phyloP scores from a whole-genome alignment of 2,797 vertebrate species.

The Coluber constrictor region DNA sequence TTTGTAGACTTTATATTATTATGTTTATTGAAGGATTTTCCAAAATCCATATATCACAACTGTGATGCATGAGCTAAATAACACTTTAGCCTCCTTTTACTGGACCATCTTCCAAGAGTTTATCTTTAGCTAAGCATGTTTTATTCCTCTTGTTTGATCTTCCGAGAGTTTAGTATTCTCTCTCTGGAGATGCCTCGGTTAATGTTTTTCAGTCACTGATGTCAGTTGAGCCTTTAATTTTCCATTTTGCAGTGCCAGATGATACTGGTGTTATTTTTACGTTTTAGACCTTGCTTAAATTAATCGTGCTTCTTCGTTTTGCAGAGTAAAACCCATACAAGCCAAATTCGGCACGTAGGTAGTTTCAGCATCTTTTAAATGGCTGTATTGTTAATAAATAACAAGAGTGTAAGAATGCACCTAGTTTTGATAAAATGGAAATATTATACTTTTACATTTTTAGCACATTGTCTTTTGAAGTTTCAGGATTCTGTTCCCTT shows the following conservation, averaged over 20 bases:
- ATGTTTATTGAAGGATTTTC: conserved; percentile 57
- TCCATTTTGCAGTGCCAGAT: conserved; percentile 7
- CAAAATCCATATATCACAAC: conserved; percentile 44
- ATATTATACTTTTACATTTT: not conserved
- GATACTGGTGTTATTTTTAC: conserved; percentile 18
- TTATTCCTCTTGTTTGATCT: conserved; percentile 26
- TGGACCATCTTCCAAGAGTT: conserved; percentile 26
- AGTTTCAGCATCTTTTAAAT: not conserved
- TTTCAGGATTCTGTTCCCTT: not conserved
- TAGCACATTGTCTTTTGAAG: not conserved
- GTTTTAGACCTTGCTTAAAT: conserved; percentile 19
- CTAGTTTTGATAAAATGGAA: not conserved
- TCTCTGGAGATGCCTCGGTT: conserved; percentile 34
- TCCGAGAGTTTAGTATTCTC: not conserved
- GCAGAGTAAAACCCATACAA: not conserved
- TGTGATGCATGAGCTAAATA: conserved; percentile 45
- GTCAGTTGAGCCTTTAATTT: conserved; percentile 18
- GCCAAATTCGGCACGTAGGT: not conserved
- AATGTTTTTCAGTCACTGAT: conserved; percentile 37
- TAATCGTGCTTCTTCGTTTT: not conserved
- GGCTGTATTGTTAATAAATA: not conserved
- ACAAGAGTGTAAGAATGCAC: not conserved
- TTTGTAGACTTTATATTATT: conserved; percentile 36
- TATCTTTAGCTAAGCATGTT: conserved; percentile 44
- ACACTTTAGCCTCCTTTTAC: conserved; percentile 52